Base-by-base conservation (phyloP, 2,888 invertebrate species). In the Himalopsyche tibetana region DNA sequence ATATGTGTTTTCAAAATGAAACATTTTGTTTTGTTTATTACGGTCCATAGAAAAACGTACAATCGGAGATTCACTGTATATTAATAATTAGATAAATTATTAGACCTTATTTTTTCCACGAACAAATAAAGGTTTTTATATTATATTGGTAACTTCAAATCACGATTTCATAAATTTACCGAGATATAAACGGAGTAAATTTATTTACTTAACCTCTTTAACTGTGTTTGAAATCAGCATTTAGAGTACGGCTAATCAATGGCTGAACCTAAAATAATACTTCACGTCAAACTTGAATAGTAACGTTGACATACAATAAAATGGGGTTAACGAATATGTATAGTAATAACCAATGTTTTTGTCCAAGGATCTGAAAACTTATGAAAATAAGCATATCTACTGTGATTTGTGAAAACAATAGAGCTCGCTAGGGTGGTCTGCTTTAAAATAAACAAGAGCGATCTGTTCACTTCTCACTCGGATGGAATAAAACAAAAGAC, bases 341-440 rank as follows among this genome's bases (percentile, higher is more conserved):
- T 74, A 15, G 12, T 74, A 38, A 74, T 74, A 74, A 74, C 38
- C 38, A 38, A 36, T 74, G 36, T 74, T 74, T 74, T 74, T 74
- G 74, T 74, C 74, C 74, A 74, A 36, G 12, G 15, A 74, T 38
- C 74, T 74, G 74, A 74, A 74, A 74, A 74, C 74, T 74, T 74
- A 74, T 36, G 74, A 74, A 82, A 55, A 82, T 55, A 55, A 82
- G 82, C 51, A 82, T 55, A 51, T 82, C 82, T 51, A 28, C 55
- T 28, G 82, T 82, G 82, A 82, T 82, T 82, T 82, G 55, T 82
- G 55, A 38, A 40, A 55, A 82, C 82, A 82, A 82, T 55, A 38
- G 74, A 74, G 36, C 74, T 74, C 74, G 38, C 63, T 2, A 63
- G 17, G 63, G 63, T 28, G n/a, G 74, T 74, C 38, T 74, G 74